phyloP scores from a whole-genome alignment of 2,113 vertebrate species.

The Coptodon rendalli region DNA sequence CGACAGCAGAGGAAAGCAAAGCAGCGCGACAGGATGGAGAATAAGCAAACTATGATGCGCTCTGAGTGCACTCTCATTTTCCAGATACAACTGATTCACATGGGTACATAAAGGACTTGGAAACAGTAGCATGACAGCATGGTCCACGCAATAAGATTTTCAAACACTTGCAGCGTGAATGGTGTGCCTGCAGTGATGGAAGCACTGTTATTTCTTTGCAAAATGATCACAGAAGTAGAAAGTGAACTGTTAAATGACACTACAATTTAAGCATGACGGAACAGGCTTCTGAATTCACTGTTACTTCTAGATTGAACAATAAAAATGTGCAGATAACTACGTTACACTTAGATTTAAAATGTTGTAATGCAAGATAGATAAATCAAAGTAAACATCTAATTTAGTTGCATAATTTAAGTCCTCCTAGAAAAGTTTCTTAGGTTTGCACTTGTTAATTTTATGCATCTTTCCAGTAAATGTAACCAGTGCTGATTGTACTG shows the following conservation, averaged over 20 bases:
- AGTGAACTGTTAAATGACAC: neutral
- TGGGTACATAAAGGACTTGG: neutral
- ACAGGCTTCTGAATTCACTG: neutral
- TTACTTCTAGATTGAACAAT: neutral
- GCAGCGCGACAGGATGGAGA: conserved; percentile 24
- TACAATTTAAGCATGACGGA: neutral
- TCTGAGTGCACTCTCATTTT: conserved; percentile 16
- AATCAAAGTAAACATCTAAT: neutral
- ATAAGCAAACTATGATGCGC: conserved; percentile 48
- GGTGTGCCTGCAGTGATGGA: neutral
- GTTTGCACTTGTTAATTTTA: neutral
- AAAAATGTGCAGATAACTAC: neutral
- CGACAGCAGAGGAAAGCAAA: conserved; percentile 16
- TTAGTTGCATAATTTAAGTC: neutral
- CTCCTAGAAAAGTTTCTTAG: neutral
- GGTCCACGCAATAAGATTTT: neutral
- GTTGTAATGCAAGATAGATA: neutral
- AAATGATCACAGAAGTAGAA: neutral
- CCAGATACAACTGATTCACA: neutral
- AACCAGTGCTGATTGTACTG: neutral
- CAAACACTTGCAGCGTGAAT: neutral
- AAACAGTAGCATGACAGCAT: neutral
- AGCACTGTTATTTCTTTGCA: neutral
- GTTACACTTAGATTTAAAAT: neutral
- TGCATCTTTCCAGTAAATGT: neutral